phyloP scores from a whole-genome alignment of 2,888 invertebrate genomes.

The Leucoma salicis region DNA sequence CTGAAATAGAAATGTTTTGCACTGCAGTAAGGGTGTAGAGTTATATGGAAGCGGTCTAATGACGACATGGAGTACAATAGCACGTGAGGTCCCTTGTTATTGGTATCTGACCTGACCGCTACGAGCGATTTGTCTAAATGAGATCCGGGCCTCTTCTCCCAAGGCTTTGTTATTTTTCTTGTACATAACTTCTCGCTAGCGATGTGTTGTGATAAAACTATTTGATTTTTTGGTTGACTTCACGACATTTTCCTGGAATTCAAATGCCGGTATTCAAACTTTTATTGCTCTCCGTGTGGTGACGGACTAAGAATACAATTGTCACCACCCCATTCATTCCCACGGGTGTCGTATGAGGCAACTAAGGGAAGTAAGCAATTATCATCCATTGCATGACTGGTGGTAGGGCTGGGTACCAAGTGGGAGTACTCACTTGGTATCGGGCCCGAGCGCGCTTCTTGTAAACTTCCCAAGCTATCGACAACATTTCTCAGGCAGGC shows the following conservation, averaged over 20 bases:
- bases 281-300: too few species aligned
- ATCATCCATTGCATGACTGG: too few species aligned
- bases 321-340: too few species aligned
- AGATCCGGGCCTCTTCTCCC: slow-evolving; percentile 72
- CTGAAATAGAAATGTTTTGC: slow-evolving; percentile 34
- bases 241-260: slow-evolving; percentile 15
- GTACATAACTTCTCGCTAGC: slow-evolving; percentile 34
- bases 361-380: too few species aligned
- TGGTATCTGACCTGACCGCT: slow-evolving; percentile 81
- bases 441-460: too few species aligned
- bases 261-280: too few species aligned
- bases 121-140: slow-evolving; percentile 81
- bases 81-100: slow-evolving; percentile 76
- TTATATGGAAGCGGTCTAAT: slow-evolving; percentile 75
- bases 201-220: slow-evolving; percentile 38
- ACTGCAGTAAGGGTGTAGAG: slow-evolving; percentile 41
- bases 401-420: too few species aligned
- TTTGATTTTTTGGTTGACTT: slow-evolving; percentile 15
- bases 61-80: slow-evolving; percentile 77
- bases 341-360: too few species aligned
- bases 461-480: too few species aligned
- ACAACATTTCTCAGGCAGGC: too few species aligned
- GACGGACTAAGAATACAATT: too few species aligned
- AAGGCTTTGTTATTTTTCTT: slow-evolving; percentile 69
- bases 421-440: too few species aligned